Conservation (phyloP, 2,888 invertebrate genomes). For the Cremastinae sp. region DNA sequence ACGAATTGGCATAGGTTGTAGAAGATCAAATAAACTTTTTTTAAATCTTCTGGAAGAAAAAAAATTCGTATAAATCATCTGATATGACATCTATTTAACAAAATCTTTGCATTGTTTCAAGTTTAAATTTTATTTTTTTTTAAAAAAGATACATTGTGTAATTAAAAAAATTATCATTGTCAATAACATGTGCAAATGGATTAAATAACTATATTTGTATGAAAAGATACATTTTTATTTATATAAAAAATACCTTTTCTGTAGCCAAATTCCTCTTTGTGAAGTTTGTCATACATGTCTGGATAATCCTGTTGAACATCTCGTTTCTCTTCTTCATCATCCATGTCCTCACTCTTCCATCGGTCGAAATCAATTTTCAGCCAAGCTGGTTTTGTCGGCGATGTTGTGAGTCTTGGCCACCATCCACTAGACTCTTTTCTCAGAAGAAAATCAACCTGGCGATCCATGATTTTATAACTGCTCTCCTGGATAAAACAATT, state of each 20-base stretch:
- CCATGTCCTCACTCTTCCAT: slow-evolving; percentile 91
- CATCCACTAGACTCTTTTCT: slow-evolving; percentile 86
- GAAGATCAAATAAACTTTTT: slow-evolving; percentile 91
- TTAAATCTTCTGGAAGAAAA: slow-evolving; percentile 86
- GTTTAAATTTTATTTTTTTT: too few species aligned
- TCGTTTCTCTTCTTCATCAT: slow-evolving; percentile 83
- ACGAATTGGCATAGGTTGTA: slow-evolving; percentile 96
- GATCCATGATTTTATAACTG: slow-evolving; percentile 85
- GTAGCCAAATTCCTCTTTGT: slow-evolving; percentile 90
- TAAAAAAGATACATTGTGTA: too few species aligned
- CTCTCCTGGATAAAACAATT: slow-evolving; percentile 80
- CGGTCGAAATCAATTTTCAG: slow-evolving; percentile 96
- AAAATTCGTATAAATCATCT: slow-evolving; percentile 3
- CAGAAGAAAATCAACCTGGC: slow-evolving; percentile 89
- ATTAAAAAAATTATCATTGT: too few species aligned
- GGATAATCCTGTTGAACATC: slow-evolving; percentile 90
- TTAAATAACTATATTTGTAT: too few species aligned
- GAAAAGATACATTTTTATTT: too few species aligned
- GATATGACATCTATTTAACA: too few species aligned
- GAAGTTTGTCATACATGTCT: slow-evolving; percentile 87
- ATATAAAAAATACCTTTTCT: slow-evolving; percentile 83
- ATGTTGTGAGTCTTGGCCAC: slow-evolving; percentile 93
- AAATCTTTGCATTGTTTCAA: too few species aligned
- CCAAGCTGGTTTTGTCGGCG: slow-evolving; percentile 94
- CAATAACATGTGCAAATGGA: too few species aligned